Base-by-base conservation (phyloP, 2,113 vertebrate species). In the Otus sunia region DNA sequence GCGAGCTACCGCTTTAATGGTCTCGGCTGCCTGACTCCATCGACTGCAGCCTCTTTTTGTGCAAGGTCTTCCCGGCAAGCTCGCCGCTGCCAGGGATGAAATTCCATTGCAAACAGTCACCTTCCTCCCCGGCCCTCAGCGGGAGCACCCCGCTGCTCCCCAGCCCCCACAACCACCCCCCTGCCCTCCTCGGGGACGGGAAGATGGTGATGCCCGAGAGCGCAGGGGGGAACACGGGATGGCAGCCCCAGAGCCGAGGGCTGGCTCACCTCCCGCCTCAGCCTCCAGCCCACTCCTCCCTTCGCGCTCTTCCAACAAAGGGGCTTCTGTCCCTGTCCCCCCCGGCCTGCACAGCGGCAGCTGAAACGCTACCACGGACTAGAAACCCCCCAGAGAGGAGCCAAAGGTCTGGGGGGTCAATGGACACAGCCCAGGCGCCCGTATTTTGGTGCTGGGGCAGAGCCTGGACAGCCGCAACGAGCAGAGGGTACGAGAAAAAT, bases 341-440 rank as follows among this genome's bases (percentile, higher is more conserved):
- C 29, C 15, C 2, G 0, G 36, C n/a, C 60, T 1, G 14, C 75
- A 41, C 19, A 0, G 79, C 59, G 1, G 60, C 2, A 0, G 10
- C 55, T 21, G 3, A 67, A 92, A 85, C 11, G 5, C 86, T 52
- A 9, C 72, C 55, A 39, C 0, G 10, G 63, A 86, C 60, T 5
- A 89, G 37, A 74, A 88, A 87, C 59, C 30, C 36, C 69, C 63
- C 47, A 1, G 47, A 74, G 45, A 87, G 30, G 29, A 83, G 67
- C 43, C 3, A 2, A 60, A 45, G 72, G 75, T 49, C 23, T 5
- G 6, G 56, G 86, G 82, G 82, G 79, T 75, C 66, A 75, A 62
- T 7, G 79, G 43, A 27, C 36, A 5, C 62, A 58, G 79, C 79
- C 74, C 86, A 41, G 69, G 47, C 12, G 1, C 17, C 77, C 9